Conservation (phyloP, 2,797 vertebrate species). For the Alcedo quadribrachys region DNA sequence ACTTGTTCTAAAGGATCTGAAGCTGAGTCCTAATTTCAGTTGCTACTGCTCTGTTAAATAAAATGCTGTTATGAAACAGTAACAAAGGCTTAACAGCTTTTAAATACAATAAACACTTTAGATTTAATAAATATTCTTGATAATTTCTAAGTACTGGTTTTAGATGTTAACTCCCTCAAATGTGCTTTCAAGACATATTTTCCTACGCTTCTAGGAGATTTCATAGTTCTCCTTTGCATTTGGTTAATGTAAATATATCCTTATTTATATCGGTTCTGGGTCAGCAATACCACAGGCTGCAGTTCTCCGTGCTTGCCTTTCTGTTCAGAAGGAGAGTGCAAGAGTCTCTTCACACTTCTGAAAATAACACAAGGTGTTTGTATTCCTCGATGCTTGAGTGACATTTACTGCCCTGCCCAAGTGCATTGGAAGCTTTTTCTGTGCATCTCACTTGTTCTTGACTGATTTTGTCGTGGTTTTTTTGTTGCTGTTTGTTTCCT, state of each 20-base stretch:
- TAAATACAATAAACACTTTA: background rate
- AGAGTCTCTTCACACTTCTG: background rate
- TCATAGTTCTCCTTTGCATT: background rate
- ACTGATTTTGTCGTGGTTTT: background rate
- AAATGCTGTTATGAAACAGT: background rate
- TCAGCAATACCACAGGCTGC: background rate
- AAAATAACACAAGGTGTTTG: background rate
- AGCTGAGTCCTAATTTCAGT: background rate
- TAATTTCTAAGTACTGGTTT: background rate
- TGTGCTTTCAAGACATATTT: background rate
- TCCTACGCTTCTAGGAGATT: background rate
- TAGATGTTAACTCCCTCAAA: background rate
- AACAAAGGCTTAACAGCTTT: background rate
- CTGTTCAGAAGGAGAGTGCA: background rate
- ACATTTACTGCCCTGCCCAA: background rate
- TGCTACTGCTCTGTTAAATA: background rate
- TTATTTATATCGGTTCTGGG: background rate
- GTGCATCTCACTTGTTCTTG: background rate
- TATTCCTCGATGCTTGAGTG: background rate
- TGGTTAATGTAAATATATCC: background rate
- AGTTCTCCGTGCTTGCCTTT: background rate
- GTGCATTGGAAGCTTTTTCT: background rate
- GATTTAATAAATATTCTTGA: background rate
- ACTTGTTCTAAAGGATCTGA: background rate
- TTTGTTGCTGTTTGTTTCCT: background rate